Base-by-base conservation (phyloP, 2,113 vertebrate species). In the Pavo muticus region DNA sequence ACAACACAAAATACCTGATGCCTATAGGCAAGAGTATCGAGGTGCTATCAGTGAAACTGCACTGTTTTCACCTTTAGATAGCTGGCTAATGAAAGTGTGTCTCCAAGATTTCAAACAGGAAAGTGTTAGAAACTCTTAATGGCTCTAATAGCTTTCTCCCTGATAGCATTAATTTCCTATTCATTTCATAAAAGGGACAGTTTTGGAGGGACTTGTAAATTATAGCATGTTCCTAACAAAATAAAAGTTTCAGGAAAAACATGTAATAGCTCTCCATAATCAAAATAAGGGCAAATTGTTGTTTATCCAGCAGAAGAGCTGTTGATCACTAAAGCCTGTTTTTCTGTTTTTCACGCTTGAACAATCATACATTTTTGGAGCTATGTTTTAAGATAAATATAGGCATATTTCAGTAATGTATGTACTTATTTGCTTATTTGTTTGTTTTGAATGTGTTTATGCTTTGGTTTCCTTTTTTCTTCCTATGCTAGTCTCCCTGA, bases 151-250 rank as follows among this genome's bases (percentile, higher is more conserved):
- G 94, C 88, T 93, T 97, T 97, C 93, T 96, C 81, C 88, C 95
- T 94, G 92, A 93, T 95, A 97, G 93, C 93, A 84, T 96, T 97
- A 97, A 97, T 98, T 98, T 98, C 79, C 93, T 97, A 95, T 97
- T 97, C 95, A 93, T 97, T 98, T 98, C 93, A 97, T 96, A 97
- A 97, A 95, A 91, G 78, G 61, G 90, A 85, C 92, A 83, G 92
- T 97, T 98, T 97, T 97, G 83, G 91, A 97, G 91, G 91, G 93
- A 82, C 78, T 97, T 97, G 95, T 96, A 97, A 98, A 98, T 98
- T 98, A 88, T 69, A 96, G 39, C 61, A 75, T 96, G 70, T 91
- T 94, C 57, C 91, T 93, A 94, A 93, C 80, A 97, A 91, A 97
- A 89, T 96, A 97, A 97, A 97, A 97, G 96, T 96, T 97, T 92